Evolutionary conservation across 2,113 vertebrate species (phyloP), one percentile per base, ranked within the genome.

Genomic region (Pachyramphus minor): DNA sequence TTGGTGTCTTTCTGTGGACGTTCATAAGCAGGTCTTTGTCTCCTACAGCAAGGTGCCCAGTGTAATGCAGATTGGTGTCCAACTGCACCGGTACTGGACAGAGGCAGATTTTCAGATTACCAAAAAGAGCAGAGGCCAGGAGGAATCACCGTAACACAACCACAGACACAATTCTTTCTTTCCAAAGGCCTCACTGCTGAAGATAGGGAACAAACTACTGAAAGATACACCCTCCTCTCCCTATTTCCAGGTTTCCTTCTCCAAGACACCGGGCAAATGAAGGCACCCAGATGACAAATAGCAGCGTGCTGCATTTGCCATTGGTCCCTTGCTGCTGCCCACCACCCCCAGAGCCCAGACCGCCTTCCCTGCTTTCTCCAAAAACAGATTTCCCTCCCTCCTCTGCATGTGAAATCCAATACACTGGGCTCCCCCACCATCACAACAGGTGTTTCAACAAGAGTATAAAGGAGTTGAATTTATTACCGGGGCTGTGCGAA

Each of bases 401-500:
- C 41, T 50, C 59, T 2, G 1, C 28, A 53, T 52, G 16, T 37
- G 24, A 67, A 82, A 63, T 27, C 39, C 8, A 1, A 20, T 4
- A 1, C 5, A 10, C 28, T 2, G 3, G 24, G 6, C 19, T 64
- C 7, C 10, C 9, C 18, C 8, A 0, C 5, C n/a, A 31, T 33
- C 44, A 12, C 12, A 44, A 17, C 15, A 6, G 31, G 14, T 20
- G 12, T 92, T 76, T 64, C 30, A 56, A 37, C 19, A 41, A 28
- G 42, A 59, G 50, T 6, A 33, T 9, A 14, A 84, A 90, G 41
- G 0, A 84, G 45, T 18, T 77, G 73, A 63, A 87, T 89, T 77
- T 63, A 62, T 35, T 58, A 35, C 14, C 8, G 17, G 55, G 44
- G 42, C 42, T 53, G 17, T 6, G 8, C 0, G 0, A 60, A 68